A percentile compares a stretch with the other conserved stretches of the same genome.
Evolutionary conservation across 1,140 invertebrate species (phyloP).

Genomic region (Lethocerus indicus): DNA sequence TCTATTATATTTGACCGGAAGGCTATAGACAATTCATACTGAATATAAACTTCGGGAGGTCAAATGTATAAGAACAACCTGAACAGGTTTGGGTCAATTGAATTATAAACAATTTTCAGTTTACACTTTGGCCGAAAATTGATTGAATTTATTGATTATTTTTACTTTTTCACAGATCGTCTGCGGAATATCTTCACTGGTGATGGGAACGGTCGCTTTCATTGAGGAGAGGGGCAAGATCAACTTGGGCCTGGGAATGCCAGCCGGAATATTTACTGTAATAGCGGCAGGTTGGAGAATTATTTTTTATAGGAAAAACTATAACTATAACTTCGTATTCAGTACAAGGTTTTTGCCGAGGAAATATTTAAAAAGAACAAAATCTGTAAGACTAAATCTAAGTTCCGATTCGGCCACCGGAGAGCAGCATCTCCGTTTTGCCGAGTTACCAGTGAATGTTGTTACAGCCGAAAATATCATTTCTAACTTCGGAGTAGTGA

Average conservation of each 20-base stretch:
- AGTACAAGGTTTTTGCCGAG: not conserved
- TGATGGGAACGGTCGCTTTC: slow-evolving; percentile 42
- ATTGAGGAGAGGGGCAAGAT: slow-evolving; percentile 36
- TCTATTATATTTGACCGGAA: too few species aligned
- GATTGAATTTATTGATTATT: too few species aligned
- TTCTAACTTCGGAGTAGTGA: too few species aligned
- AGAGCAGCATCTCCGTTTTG: not conserved
- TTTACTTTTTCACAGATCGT: slow-evolving; percentile 30
- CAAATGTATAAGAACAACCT: too few species aligned
- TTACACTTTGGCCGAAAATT: too few species aligned
- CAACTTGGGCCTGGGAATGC: slow-evolving; percentile 39
- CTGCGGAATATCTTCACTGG: slow-evolving; percentile 37
- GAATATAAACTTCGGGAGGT: too few species aligned
- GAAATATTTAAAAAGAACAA: not conserved
- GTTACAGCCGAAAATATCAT: not conserved
- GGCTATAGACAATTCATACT: too few species aligned
- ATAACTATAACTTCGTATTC: not conserved
- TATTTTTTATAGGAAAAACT: not conserved
- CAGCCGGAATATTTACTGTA: slow-evolving; percentile 35
- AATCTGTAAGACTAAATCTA: not conserved
- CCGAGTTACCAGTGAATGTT: not conserved
- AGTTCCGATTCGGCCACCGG: not conserved
- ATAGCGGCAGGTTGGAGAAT: slow-evolving; percentile 32
- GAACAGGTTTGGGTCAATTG: too few species aligned
- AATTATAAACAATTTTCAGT: too few species aligned